Percentiles rank a stretch among this genome's conserved stretches.
These are phyloP conservation scores for Desmophyllum pertusum DNA, from an alignment of 92 coral and sea anemone species.

Conservation along the genomic window DNA sequence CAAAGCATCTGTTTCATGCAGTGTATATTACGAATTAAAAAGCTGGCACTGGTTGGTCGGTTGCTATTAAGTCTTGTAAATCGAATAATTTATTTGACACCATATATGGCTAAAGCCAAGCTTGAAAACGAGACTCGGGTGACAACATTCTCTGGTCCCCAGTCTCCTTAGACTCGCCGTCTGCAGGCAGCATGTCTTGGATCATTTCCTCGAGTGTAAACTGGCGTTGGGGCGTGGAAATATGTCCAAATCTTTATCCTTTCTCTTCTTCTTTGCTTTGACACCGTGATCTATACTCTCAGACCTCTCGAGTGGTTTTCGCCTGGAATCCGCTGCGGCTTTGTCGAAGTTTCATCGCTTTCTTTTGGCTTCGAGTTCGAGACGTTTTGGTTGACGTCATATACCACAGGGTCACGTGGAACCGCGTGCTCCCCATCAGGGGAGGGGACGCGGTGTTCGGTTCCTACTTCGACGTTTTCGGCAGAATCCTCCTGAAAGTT, in stretches of 20 bases:
- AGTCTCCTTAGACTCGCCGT: constrained; percentile 14
- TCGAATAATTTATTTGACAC: background rate
- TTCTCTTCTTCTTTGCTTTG: constrained; percentile 15
- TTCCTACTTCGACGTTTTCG: background rate
- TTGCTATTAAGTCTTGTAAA: background rate
- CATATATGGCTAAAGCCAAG: constrained; percentile 33
- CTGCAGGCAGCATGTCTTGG: constrained; percentile 68
- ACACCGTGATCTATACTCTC: background rate
- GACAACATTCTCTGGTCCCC: constrained; percentile 33
- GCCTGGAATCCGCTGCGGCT: constrained; percentile 3
- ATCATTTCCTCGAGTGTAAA: constrained; percentile 74
- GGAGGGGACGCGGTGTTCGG: background rate
- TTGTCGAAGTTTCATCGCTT: background rate
- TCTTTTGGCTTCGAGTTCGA: background rate
- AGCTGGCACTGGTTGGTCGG: background rate
- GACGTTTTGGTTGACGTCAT: constrained; percentile 31
- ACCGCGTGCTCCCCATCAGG: background rate
- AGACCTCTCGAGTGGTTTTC: constrained; percentile 28
- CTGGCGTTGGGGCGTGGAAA: constrained; percentile 70
- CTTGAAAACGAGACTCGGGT: constrained; percentile 59
- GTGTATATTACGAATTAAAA: background rate
- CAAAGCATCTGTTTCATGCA: background rate
- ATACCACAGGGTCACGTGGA: constrained; percentile 1
- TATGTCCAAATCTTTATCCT: constrained; percentile 50
- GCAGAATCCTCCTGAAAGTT: background rate